phyloP scores from a whole-genome alignment of 2,888 invertebrate genomes.

The Cantharis lateralis region DNA sequence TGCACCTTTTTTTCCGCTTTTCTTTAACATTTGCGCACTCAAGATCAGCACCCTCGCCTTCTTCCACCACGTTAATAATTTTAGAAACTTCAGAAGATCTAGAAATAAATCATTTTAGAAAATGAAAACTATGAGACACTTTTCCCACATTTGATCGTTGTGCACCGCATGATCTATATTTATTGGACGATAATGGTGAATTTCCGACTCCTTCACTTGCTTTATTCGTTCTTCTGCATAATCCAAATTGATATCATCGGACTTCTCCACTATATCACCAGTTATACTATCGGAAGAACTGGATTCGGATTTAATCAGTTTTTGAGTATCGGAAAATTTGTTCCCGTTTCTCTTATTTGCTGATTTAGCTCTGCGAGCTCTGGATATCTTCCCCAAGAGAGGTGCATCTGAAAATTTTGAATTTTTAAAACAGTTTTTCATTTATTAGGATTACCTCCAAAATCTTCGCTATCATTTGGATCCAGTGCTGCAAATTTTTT shows the following conservation, averaged over 20 bases:
- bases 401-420: conserved; percentile 59
- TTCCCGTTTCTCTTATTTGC: conserved; percentile 56
- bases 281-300: conserved; percentile 48
- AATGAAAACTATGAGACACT: neutral
- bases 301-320: conserved; percentile 48
- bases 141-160: conserved; percentile 45
- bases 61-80: conserved; percentile 38
- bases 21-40: conserved; percentile 45
- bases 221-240: conserved; percentile 49
- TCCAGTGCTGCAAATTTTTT: conserved; percentile 56
- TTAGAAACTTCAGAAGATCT: conserved; percentile 33
- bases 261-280: conserved; percentile 19
- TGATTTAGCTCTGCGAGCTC: conserved; percentile 70
- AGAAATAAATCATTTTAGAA: neutral
- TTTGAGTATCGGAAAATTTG: conserved; percentile 47
- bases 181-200: conserved; percentile 44
- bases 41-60: conserved; percentile 45
- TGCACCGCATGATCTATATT: conserved; percentile 48
- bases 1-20: conserved; percentile 47
- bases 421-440: neutral
- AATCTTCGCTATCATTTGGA: conserved; percentile 69
- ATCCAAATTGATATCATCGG: conserved; percentile 37
- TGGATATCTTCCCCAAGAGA: conserved; percentile 68
- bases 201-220: conserved; percentile 43
- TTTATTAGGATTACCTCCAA: conserved; percentile 56